phyloP scores from a whole-genome alignment of 30 jellyfish, hydroid and myxozoan species.

The Cassiopea xamachana region DNA sequence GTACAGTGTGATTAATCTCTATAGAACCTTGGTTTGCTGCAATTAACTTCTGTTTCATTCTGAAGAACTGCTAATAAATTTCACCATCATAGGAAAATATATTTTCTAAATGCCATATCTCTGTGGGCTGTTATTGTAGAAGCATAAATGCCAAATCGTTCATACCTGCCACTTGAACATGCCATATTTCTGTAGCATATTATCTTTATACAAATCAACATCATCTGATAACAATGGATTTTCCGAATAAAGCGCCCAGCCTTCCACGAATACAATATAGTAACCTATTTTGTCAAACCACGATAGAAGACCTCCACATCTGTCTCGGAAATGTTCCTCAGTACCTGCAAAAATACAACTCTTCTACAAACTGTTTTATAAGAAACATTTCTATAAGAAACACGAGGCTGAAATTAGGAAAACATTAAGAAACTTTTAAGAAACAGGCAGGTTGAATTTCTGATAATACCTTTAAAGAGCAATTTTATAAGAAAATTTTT shows the following conservation, averaged over 20 bases:
- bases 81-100: no score
- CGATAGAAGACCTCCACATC: slow-evolving; percentile 74
- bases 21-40: no score
- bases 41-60: no score
- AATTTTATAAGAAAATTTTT: no score
- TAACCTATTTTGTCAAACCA: slow-evolving; percentile 76
- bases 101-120: no score
- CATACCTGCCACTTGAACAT: slow-evolving; percentile 98
- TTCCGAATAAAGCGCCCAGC: slow-evolving; percentile 95
- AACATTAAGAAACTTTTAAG: no score
- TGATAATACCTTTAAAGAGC: no score
- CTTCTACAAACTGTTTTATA: neutral
- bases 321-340: slow-evolving; percentile 81
- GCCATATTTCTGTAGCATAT: slow-evolving; percentile 89
- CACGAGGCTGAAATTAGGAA: no score
- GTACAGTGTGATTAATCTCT: no score
- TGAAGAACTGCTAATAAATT: no score
- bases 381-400: neutral
- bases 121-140: no score
- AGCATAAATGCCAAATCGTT: neutral
- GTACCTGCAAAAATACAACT: slow-evolving; percentile 58
- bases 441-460: no score
- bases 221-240: slow-evolving; percentile 94
- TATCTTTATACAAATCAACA: slow-evolving; percentile 75
- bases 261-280: slow-evolving; percentile 84